Conservation (phyloP, 1,140 invertebrate genomes). For the Chelonus insularis region DNA sequence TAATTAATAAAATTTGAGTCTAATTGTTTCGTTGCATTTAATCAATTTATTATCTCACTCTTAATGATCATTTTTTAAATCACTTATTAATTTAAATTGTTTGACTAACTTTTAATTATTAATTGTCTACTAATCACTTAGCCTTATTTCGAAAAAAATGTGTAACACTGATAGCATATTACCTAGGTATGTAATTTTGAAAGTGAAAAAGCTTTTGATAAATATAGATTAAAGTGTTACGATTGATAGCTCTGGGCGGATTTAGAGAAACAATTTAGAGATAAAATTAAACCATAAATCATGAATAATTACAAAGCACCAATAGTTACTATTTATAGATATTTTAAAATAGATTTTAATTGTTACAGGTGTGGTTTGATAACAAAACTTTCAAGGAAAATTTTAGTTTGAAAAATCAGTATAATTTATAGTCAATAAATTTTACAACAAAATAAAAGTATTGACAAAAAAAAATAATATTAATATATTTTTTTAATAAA, state of each 20-base stretch:
- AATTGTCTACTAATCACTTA: too few relatives aligned
- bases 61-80: slow-evolving; percentile 31
- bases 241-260: too few relatives aligned
- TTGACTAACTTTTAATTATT: slow-evolving; percentile 25
- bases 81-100: slow-evolving; percentile 6
- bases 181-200: too few relatives aligned
- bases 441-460: too few relatives aligned
- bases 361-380: slow-evolving; percentile 5
- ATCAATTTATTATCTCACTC: slow-evolving; percentile 48
- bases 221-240: too few relatives aligned
- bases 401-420: too few relatives aligned
- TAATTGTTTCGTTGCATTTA: slow-evolving; percentile 55
- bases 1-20: slow-evolving; percentile 47
- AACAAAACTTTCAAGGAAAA: not conserved
- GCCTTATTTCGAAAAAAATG: too few relatives aligned
- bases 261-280: too few relatives aligned
- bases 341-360: not conserved
- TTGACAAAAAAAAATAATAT: not conserved
- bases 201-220: too few relatives aligned
- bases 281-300: too few relatives aligned
- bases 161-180: too few relatives aligned
- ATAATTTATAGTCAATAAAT: too few relatives aligned
- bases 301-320: not conserved
- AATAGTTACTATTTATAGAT: not conserved
- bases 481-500: not conserved